phyloP scores from a whole-genome alignment of 2,797 vertebrate genomes.

The Acestrorhynchus altus region DNA sequence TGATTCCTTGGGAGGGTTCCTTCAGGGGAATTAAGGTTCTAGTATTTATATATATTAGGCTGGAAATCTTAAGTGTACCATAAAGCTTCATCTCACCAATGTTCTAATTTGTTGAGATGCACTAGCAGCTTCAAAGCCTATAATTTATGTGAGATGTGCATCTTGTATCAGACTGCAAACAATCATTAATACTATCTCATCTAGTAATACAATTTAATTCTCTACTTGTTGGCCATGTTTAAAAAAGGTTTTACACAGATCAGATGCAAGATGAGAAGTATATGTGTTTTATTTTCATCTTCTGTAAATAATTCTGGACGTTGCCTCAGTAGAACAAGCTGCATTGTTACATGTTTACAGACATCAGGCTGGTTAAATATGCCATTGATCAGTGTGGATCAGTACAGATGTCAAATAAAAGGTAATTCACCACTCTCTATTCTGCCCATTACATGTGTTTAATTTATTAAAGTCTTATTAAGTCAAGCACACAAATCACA shows the following conservation, averaged over 20 bases:
- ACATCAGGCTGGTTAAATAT: neutral
- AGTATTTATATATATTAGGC: too few species aligned
- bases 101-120: too few species aligned
- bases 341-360: neutral
- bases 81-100: too few species aligned
- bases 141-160: too few species aligned
- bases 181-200: neutral
- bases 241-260: neutral
- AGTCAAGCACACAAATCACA: slow-evolving; percentile 21
- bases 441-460: neutral
- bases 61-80: too few species aligned
- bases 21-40: too few species aligned
- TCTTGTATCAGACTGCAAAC: too few species aligned
- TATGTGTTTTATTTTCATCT: slow-evolving; percentile 25
- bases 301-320: slow-evolving; percentile 12
- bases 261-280: neutral
- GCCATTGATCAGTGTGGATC: neutral
- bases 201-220: neutral
- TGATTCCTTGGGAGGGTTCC: too few species aligned
- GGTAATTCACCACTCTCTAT: neutral
- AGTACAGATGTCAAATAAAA: neutral
- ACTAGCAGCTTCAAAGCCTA: too few species aligned
- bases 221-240: neutral
- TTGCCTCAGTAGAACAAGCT: neutral
- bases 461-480: slow-evolving; percentile 15